Conservation (phyloP, 2,113 vertebrate species). For the Aptenodytes patagonicus region DNA sequence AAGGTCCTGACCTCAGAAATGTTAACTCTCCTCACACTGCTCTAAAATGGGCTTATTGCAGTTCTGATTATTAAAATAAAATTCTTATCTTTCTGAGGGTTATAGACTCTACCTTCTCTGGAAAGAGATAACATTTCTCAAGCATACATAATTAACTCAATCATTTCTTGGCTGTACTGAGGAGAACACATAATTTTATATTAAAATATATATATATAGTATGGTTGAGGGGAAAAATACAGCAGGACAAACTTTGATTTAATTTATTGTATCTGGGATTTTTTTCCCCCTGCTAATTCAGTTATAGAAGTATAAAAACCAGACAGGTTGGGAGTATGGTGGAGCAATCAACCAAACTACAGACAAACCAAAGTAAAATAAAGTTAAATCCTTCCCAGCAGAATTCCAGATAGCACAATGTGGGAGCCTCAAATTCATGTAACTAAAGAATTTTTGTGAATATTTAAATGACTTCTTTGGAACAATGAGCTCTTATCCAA, state of each 20-base stretch:
- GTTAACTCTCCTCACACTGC: neutral
- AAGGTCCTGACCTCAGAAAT: neutral
- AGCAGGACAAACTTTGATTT: neutral
- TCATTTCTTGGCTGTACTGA: neutral
- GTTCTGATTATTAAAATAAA: neutral
- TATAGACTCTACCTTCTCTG: neutral
- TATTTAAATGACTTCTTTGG: neutral
- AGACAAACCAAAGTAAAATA: neutral
- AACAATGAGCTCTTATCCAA: conserved; percentile 5
- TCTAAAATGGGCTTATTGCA: neutral
- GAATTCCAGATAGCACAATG: neutral
- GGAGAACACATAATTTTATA: neutral
- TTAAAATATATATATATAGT: neutral
- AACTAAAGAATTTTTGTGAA: neutral
- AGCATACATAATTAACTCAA: neutral
- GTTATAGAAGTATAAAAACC: neutral
- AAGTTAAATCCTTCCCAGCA: neutral
- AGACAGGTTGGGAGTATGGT: neutral
- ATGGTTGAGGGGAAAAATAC: neutral
- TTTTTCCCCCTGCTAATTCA: neutral
- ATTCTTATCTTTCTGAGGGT: neutral
- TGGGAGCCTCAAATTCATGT: neutral
- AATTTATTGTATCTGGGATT: neutral
- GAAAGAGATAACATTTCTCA: neutral
- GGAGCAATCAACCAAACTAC: neutral